These are phyloP conservation scores for Ochropacha duplaris DNA, from an alignment of 2,888 invertebrate genomes.

Conservation along the genomic window DNA sequence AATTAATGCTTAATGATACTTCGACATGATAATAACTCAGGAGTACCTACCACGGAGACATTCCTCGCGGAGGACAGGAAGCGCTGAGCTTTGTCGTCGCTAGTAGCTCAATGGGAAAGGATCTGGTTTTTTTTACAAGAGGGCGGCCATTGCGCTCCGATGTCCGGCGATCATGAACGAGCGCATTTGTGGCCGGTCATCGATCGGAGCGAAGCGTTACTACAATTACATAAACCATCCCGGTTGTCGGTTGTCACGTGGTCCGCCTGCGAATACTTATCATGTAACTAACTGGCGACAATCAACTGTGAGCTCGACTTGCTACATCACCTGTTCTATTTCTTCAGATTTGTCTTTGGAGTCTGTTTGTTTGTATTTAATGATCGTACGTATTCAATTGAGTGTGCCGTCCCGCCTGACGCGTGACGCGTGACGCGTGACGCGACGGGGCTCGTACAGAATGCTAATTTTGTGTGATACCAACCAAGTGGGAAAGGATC, in stretches of 20 bases:
- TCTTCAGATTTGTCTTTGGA: background rate
- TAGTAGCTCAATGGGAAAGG: slow-evolving; percentile 31
- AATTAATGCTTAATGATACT: background rate
- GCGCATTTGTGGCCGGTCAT: slow-evolving; percentile 10
- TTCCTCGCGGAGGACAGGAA: slow-evolving; percentile 3
- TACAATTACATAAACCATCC: slow-evolving; percentile 29
- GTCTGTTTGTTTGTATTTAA: background rate
- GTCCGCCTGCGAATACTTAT: background rate
- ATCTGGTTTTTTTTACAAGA: slow-evolving; percentile 28
- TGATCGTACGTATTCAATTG: background rate
- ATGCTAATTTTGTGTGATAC: slow-evolving; percentile 8
- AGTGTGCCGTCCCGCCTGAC: background rate
- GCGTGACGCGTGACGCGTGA: no score
- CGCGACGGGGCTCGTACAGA: slow-evolving; percentile 4
- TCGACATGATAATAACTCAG: background rate
- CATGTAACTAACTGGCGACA: background rate
- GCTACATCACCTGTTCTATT: background rate
- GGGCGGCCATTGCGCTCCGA: slow-evolving; percentile 21
- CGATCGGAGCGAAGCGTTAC: slow-evolving; percentile 20
- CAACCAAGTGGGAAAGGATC: background rate
- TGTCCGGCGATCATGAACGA: slow-evolving; percentile 12
- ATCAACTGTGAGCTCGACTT: background rate
- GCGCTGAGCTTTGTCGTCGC: slow-evolving; percentile 7
- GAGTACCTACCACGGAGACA: background rate
- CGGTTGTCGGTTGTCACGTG: background rate